Conservation (phyloP, 2,888 invertebrate genomes). For the Aethes cnicana region DNA sequence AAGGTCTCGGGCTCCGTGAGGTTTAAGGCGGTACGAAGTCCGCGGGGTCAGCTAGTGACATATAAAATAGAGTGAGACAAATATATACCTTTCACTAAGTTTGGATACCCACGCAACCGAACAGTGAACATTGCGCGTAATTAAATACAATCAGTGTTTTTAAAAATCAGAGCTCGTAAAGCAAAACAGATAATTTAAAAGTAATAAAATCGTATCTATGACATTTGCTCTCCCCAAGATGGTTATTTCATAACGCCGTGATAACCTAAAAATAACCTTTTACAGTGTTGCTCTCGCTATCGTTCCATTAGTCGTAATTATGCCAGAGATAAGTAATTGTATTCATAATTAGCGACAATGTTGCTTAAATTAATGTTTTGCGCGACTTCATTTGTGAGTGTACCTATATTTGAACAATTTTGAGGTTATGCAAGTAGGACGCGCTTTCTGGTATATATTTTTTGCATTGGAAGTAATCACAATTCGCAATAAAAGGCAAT, state of each 20-base stretch:
- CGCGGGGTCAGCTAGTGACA: too few relatives aligned
- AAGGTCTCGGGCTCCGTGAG: too few relatives aligned
- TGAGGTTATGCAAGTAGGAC: conserved; percentile 22
- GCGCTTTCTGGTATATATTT: not conserved
- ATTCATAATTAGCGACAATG: conserved; percentile 46
- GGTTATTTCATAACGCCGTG: conserved; percentile 20
- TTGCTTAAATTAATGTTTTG: conserved; percentile 19
- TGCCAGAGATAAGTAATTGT: conserved; percentile 63
- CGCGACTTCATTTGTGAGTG: conserved; percentile 2
- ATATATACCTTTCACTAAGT: too few relatives aligned
- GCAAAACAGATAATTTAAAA: conserved; percentile 21
- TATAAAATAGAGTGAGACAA: too few relatives aligned
- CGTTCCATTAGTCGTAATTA: conserved; percentile 74
- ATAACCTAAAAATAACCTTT: conserved; percentile 31
- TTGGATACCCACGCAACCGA: too few relatives aligned
- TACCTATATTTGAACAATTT: conserved; percentile 18
- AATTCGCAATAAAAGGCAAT: too few relatives aligned
- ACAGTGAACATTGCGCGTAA: too few relatives aligned
- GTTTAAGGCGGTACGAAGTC: too few relatives aligned
- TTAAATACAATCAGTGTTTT: too few relatives aligned
- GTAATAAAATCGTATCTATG: conserved; percentile 18
- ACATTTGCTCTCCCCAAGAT: conserved; percentile 20
- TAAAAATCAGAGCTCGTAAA: not conserved
- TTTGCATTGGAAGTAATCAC: not conserved
- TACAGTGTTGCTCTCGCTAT: conserved; percentile 69